Conservation (phyloP, 2,888 invertebrate species). For the Agrochola macilenta region DNA sequence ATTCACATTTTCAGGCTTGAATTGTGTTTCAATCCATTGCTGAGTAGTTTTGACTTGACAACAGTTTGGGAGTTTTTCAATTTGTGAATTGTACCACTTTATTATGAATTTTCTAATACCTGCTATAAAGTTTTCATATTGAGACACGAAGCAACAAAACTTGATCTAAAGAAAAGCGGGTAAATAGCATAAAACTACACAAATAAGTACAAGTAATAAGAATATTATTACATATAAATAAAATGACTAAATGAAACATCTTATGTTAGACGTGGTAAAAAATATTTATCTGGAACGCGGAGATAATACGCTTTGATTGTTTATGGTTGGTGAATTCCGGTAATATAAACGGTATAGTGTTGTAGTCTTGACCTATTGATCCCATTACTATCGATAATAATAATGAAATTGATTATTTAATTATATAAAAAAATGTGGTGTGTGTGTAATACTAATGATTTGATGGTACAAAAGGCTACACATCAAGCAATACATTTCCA, state of each 20-base stretch:
- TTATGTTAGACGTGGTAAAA: not conserved
- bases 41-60: not conserved
- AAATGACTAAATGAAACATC: not conserved
- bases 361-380: not conserved
- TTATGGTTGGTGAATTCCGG: constrained; percentile 52
- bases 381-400: not conserved
- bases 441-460: not conserved
- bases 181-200: too few species aligned
- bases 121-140: too few species aligned
- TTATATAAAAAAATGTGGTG: not conserved
- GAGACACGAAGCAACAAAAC: too few species aligned
- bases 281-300: constrained; percentile 3
- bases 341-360: constrained; percentile 2
- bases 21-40: not conserved
- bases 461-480: not conserved
- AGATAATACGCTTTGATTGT: constrained; percentile 2
- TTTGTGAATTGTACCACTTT: not conserved
- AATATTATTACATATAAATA: too few species aligned
- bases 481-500: too few species aligned
- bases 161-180: too few species aligned
- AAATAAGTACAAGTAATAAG: too few species aligned
- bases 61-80: not conserved
- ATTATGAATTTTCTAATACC: not conserved
- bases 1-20: not conserved
- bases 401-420: not conserved